Percentiles rank a stretch among this genome's conserved stretches.
Conservation (phyloP, 1,140 invertebrate species). For the Euura lappo region DNA sequence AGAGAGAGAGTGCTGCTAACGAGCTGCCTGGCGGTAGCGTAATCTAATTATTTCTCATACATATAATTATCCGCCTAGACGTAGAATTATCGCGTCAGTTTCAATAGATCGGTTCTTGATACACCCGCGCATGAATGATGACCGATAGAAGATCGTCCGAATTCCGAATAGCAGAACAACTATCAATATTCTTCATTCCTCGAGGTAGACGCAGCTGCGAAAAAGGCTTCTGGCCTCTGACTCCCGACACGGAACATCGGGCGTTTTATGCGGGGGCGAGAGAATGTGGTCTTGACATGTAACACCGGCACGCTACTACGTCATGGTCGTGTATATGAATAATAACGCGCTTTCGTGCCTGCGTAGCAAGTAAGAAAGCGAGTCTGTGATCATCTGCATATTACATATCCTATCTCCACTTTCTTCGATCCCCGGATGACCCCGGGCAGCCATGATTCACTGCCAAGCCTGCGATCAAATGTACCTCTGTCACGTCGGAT, state of each 20-base stretch:
- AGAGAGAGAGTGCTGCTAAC: too few relatives aligned
- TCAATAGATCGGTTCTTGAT: too few relatives aligned
- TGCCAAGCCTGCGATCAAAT: background rate
- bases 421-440: background rate
- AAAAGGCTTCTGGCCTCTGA: constrained; percentile 2
- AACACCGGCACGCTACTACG: background rate
- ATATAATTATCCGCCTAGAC: too few relatives aligned
- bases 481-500: too few relatives aligned
- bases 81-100: too few relatives aligned
- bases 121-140: too few relatives aligned
- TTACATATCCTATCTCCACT: background rate
- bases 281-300: constrained; percentile 4
- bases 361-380: background rate
- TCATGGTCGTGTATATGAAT: constrained; percentile 1
- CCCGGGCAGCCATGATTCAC: background rate
- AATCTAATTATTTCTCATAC: too few relatives aligned
- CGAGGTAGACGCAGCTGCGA: background rate
- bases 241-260: constrained; percentile 6
- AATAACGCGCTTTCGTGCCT: background rate
- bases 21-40: too few relatives aligned
- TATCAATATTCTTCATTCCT: too few relatives aligned
- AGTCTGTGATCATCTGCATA: background rate
- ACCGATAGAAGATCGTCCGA: too few relatives aligned
- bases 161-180: too few relatives aligned
- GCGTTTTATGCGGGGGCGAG: background rate